Base-by-base conservation (phyloP, 2,113 vertebrate genomes). In the Hydrolagus affinis region DNA sequence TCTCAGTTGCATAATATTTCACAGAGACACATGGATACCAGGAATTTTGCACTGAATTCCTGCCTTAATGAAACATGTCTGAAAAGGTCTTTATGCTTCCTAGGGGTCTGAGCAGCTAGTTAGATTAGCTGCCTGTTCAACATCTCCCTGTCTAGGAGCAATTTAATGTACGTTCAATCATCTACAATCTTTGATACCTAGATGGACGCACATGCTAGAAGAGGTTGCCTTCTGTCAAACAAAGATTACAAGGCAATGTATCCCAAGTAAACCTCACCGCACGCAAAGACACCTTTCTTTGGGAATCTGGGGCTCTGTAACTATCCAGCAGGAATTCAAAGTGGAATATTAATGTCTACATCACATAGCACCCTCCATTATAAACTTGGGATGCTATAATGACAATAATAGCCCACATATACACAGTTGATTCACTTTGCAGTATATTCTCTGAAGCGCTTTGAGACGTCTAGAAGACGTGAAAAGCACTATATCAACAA, bases 31-130 rank as follows among this genome's bases (percentile, higher is more conserved):
- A 66, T 68, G 78, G 60, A 83, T 83, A 83, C 78, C 78, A 83
- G 11, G 59, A 83, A 83, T 83, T 66, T 28, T 32, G 25, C 78
- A 10, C 14, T 57, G 62, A 66, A 83, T 83, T 83, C 78, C 60
- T 83, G 12, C 66, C 78, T 66, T 83, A 83, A 66, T 83, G 78
- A 19, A 83, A 83, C 78, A 83, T 83, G 78, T 83, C 78, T 83
- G 78, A 83, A 83, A 83, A 62, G 6, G 60, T 64, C 62, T 17
- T 66, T 15, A 66, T 21, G 78, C 64, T 83, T 83, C 59, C 78
- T 64, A 8, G 28, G 78, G 21, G 78, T 11, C 62, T 83, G 25
- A 83, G 60, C 66, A 83, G 30, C 30, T 83, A 44, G 44, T 44
- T 44, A 44, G 44, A 3, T 44, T 83, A n/a, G 32, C 56, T 75